Evolutionary conservation across 2,888 invertebrate genomes (phyloP).

Genomic region (Netelia fuscicornis): DNA sequence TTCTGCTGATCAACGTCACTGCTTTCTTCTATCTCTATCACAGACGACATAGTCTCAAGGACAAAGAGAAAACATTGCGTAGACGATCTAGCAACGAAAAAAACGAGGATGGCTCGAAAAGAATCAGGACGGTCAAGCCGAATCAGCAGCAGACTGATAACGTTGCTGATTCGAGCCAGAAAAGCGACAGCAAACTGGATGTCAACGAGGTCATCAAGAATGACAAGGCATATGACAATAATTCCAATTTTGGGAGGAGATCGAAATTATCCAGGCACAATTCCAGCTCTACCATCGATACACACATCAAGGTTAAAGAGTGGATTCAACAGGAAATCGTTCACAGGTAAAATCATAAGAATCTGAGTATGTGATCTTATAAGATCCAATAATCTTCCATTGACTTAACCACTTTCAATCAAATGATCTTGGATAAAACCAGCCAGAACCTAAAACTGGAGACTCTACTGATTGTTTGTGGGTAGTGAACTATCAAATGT

Average conservation of each 20-base stretch:
- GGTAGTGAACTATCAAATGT: no score
- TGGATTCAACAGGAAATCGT: conserved; percentile 94
- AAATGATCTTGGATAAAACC: no score
- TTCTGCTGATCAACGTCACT: conserved; percentile 91
- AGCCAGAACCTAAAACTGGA: no score
- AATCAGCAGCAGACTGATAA: conserved; percentile 84
- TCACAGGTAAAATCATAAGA: conserved; percentile 85
- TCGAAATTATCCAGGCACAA: conserved; percentile 90
- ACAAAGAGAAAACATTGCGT: conserved; percentile 85
- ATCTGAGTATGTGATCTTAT: no score
- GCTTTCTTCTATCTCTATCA: conserved; percentile 89
- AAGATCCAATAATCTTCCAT: no score
- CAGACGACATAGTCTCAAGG: conserved; percentile 87
- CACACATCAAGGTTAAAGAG: conserved; percentile 93
- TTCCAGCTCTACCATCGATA: conserved; percentile 93
- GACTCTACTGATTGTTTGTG: no score
- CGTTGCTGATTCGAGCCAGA: conserved; percentile 86
- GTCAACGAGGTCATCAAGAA: conserved; percentile 83
- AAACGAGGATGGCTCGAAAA: conserved; percentile 83
- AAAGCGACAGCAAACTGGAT: conserved; percentile 84
- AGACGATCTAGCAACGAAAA: conserved; percentile 85
- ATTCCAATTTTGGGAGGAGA: conserved; percentile 86
- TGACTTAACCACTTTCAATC: no score
- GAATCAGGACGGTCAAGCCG: conserved; percentile 78
- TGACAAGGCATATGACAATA: conserved; percentile 84